A percentile compares a stretch with the other conserved stretches of the same genome.
Evolutionary conservation across 2,113 vertebrate genomes (phyloP).

Genomic region (Charadrius vociferus): DNA sequence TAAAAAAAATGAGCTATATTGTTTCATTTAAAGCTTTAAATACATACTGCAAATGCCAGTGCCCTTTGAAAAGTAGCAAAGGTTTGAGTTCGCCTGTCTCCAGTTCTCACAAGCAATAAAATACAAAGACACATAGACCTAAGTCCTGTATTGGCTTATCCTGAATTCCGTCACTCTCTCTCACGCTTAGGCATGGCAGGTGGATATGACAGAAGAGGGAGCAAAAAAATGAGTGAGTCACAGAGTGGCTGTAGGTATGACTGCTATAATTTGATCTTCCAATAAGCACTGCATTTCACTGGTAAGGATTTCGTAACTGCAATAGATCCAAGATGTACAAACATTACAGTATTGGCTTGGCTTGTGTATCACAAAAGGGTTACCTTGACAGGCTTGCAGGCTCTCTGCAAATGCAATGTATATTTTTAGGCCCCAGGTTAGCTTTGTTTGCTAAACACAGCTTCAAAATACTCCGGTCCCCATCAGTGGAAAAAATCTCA

Average conservation of each 20-base stretch:
- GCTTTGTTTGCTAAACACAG: conserved; percentile 40
- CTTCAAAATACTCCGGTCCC: background rate
- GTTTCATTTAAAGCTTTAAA: background rate
- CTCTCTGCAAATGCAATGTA: background rate
- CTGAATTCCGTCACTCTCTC: background rate
- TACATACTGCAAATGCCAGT: background rate
- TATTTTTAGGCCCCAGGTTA: conserved; percentile 31
- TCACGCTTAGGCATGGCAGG: background rate
- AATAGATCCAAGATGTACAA: background rate
- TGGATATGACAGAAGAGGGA: background rate
- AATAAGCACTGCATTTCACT: background rate
- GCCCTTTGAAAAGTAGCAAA: background rate
- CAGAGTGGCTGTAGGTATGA: background rate
- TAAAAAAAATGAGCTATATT: background rate
- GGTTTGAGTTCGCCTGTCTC: background rate
- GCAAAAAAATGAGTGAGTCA: background rate
- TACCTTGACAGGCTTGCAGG: background rate
- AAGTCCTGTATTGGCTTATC: background rate
- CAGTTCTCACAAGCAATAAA: background rate
- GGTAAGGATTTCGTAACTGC: background rate
- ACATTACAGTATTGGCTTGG: background rate
- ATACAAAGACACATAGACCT: background rate
- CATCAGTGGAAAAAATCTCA: conserved; percentile 57
- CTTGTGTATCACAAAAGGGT: background rate
- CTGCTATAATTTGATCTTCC: background rate